Evolutionary conservation across 2,113 vertebrate species (phyloP).

Genomic region (Platycercus adscitus): DNA sequence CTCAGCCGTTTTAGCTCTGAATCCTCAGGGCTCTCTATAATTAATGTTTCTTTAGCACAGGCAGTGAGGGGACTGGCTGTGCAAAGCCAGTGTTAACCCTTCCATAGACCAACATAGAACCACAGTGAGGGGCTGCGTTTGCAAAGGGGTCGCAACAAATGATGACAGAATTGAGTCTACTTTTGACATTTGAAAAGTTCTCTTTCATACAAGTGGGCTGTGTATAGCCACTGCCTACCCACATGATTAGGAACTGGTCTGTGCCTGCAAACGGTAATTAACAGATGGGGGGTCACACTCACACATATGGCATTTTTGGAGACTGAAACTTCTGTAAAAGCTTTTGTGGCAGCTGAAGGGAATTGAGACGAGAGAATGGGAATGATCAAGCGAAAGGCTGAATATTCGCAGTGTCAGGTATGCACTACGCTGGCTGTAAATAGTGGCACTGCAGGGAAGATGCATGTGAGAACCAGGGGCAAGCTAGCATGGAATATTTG

Average conservation of each 20-base stretch:
- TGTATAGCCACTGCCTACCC: neutral
- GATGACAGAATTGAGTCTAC: neutral
- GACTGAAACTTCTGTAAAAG: neutral
- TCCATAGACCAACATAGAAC: neutral
- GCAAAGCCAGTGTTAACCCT: conserved; percentile 47
- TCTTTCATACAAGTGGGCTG: neutral
- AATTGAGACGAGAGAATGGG: neutral
- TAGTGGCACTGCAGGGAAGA: neutral
- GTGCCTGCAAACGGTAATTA: neutral
- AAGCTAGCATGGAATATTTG: neutral
- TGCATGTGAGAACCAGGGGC: neutral
- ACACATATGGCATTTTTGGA: neutral
- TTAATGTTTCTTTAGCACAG: conserved; percentile 56
- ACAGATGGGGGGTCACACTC: neutral
- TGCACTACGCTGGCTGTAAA: accelerated
- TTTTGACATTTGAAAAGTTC: neutral
- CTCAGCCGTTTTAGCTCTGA: conserved; percentile 25
- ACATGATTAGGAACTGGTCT: neutral
- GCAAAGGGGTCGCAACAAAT: accelerated
- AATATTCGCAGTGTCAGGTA: neutral
- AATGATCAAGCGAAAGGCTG: neutral
- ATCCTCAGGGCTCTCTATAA: conserved; percentile 55
- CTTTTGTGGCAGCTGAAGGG: neutral
- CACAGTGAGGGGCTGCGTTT: neutral
- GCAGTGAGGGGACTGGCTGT: neutral